Evolutionary conservation across 2,113 vertebrate genomes (phyloP).

Genomic region (Lycocorax pyrrhopterus): DNA sequence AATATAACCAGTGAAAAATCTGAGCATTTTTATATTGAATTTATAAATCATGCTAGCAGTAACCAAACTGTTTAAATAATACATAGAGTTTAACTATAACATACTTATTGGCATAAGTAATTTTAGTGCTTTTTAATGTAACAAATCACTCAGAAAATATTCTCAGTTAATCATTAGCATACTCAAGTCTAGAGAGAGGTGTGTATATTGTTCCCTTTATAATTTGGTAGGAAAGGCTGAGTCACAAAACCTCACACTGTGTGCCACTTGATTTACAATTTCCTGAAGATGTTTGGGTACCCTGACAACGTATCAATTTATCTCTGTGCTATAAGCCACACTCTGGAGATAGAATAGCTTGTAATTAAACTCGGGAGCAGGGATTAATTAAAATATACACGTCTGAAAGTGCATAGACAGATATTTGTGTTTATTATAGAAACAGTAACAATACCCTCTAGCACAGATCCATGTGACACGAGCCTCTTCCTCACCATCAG

Average conservation of each 20-base stretch:
- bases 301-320: conserved; percentile 5
- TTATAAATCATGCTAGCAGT: conserved; percentile 54
- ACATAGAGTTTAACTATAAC: conserved; percentile 33
- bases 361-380: conserved; percentile 7
- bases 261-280: not conserved
- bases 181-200: not conserved
- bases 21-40: conserved; percentile 60
- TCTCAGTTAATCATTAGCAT: conserved; percentile 20
- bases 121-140: conserved; percentile 1
- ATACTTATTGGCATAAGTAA: conserved; percentile 33
- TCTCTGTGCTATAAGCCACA: not conserved
- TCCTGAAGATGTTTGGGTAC: not conserved
- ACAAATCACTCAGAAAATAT: conserved; percentile 15
- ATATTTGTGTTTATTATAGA: not conserved
- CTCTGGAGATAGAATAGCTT: not conserved
- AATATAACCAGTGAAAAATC: conserved; percentile 60
- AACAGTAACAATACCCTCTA: not conserved
- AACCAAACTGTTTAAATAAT: conserved; percentile 55
- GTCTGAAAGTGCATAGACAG: not conserved
- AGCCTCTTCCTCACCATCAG: not conserved
- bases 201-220: not conserved
- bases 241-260: not conserved
- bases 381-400: conserved; percentile 16
- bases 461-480: not conserved
- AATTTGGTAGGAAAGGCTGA: not conserved